These are phyloP conservation scores for Plagodis pulveraria DNA, from an alignment of 2,888 invertebrate genomes.

Conservation along the genomic window DNA sequence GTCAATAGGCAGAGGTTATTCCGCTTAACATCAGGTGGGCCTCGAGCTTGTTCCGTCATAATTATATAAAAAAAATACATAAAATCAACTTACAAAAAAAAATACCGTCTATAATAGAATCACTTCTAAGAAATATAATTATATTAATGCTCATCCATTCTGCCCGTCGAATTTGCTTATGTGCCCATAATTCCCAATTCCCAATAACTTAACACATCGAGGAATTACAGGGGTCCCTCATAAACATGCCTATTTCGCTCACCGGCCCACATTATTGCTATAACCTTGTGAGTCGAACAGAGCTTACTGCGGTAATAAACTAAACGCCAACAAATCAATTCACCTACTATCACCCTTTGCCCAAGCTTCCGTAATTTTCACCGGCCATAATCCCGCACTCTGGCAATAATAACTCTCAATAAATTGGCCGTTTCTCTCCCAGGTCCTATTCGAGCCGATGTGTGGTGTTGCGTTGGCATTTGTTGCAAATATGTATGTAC, in stretches of 20 bases:
- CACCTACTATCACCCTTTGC: slow-evolving; percentile 1
- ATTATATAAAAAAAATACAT: no score
- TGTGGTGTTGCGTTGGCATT: neutral
- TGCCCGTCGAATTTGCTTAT: slow-evolving; percentile 10
- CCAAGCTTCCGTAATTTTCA: slow-evolving; percentile 8
- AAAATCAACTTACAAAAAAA: no score
- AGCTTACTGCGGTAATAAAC: slow-evolving; percentile 2
- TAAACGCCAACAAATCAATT: slow-evolving; percentile 6
- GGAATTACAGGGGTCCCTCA: slow-evolving; percentile 8
- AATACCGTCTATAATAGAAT: no score
- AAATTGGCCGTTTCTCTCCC: slow-evolving; percentile 15
- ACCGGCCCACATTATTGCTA: neutral
- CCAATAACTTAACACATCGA: slow-evolving; percentile 9
- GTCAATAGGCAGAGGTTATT: no score
- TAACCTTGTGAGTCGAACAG: no score
- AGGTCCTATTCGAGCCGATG: neutral
- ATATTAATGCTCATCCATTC: slow-evolving; percentile 3
- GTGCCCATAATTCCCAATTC: slow-evolving; percentile 6
- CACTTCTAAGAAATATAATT: no score
- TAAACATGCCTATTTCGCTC: slow-evolving; percentile 6
- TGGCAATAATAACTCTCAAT: slow-evolving; percentile 20
- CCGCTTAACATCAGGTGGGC: no score
- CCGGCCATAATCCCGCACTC: slow-evolving; percentile 14
- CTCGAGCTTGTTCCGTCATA: no score
- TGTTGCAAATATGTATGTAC: no score